Conservation (phyloP, 1,140 invertebrate species). For the Drosophila tsacasi region DNA sequence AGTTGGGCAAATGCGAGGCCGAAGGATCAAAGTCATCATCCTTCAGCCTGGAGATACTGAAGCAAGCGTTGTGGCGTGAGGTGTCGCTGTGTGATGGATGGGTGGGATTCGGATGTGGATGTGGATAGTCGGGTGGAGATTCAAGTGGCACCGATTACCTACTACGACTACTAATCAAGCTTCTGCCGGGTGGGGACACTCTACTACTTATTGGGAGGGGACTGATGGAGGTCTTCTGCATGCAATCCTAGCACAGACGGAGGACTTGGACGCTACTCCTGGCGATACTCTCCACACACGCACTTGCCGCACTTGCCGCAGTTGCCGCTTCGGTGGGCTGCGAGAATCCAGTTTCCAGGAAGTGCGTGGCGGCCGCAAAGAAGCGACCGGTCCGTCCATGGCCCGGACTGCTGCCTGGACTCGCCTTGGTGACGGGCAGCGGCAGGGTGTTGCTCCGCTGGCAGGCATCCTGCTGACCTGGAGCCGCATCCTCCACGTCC, state of each 20-base stretch:
- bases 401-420: slow-evolving; percentile 22
- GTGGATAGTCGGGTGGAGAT: slow-evolving; percentile 6
- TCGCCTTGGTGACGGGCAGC: slow-evolving; percentile 1
- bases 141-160: slow-evolving; percentile 25
- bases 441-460: slow-evolving; percentile 32
- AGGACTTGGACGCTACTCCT: slow-evolving; percentile 18
- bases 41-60: slow-evolving; percentile 36
- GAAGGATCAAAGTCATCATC: background rate
- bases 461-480: slow-evolving; percentile 12
- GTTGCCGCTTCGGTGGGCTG: slow-evolving; percentile 24
- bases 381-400: slow-evolving; percentile 67
- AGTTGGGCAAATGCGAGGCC: slow-evolving; percentile 30
- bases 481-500: slow-evolving; percentile 66
- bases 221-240: slow-evolving; percentile 14
- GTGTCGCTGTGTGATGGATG: slow-evolving; percentile 51
- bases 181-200: slow-evolving; percentile 1
- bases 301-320: slow-evolving; percentile 64
- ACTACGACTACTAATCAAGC: slow-evolving; percentile 39
- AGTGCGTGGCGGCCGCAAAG: slow-evolving; percentile 71
- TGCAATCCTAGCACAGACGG: slow-evolving; percentile 42
- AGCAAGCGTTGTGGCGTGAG: slow-evolving; percentile 70
- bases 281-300: slow-evolving; percentile 40
- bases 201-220: background rate
- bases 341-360: slow-evolving; percentile 68
- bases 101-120: slow-evolving; percentile 1